These are phyloP conservation scores for Drosophila mercatorum DNA, from an alignment of 2,888 invertebrate genomes.

Conservation along the genomic window DNA sequence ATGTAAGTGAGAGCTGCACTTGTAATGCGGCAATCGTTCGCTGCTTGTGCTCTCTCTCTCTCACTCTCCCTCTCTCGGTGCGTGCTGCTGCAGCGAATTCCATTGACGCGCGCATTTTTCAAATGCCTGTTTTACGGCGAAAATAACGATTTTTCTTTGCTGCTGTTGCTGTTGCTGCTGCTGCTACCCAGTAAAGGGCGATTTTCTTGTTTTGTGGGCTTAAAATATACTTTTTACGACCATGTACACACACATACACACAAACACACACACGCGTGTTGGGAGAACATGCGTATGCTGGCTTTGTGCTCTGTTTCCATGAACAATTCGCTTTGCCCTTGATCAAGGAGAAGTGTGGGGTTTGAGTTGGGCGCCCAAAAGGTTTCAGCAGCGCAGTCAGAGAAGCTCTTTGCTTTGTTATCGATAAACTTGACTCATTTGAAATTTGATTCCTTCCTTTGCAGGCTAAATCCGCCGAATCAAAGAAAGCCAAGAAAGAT, in stretches of 20 bases:
- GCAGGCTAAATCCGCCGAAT: conserved; percentile 83
- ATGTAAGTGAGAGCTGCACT: conserved; percentile 64
- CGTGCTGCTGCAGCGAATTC: conserved; percentile 70
- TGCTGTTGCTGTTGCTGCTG: conserved; percentile 17
- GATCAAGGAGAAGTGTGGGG: conserved; percentile 79
- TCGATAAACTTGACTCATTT: conserved; percentile 31
- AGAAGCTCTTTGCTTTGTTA: conserved; percentile 1
- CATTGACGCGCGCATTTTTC: conserved; percentile 77
- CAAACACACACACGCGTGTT: conserved; percentile 23
- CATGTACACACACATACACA: conserved; percentile 39
- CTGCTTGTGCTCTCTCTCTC: conserved; percentile 25
- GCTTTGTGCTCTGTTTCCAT: conserved; percentile 43
- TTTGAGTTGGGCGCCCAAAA: conserved; percentile 47
- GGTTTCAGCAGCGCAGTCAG: background rate
- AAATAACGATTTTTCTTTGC: conserved; percentile 75
- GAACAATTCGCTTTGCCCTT: conserved; percentile 61
- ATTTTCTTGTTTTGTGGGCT: conserved; percentile 66
- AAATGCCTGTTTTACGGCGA: conserved; percentile 77
- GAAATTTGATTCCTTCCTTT: conserved; percentile 20
- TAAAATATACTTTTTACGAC: conserved; percentile 76
- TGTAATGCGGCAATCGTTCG: conserved; percentile 63
- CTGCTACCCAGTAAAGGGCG: conserved; percentile 33
- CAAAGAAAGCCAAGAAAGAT: conserved; percentile 85
- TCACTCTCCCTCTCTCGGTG: conserved; percentile 31
- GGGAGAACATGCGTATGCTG: conserved; percentile 42